Base-by-base conservation (phyloP, 2,888 invertebrate genomes). In the Epinotia demarniana region DNA sequence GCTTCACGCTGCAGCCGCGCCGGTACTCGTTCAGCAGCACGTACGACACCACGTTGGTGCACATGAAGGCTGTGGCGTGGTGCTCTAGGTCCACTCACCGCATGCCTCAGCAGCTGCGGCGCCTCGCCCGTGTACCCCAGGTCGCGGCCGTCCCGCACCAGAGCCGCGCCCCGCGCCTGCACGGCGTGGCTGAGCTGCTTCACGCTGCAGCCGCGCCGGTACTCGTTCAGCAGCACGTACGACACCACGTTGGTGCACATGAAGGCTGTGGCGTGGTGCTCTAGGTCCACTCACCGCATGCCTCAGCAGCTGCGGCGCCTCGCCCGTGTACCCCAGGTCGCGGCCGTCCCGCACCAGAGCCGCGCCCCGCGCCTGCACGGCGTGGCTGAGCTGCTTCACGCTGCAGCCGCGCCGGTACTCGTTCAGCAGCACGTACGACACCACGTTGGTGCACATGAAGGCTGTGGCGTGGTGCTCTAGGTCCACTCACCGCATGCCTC, bases 161-260 rank as follows among this genome's bases (percentile, higher is more conserved):
- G 87, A 33, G 96, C 96, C 39, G 97, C 91, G 19, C 96, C 96
- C 43, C 94, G 88, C 12, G 78, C 78, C 3, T 73, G 80, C 70
- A 87, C 83, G 27, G 78, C 70, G 33, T 68, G 80, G 12, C 77
- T 79, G 23, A 89, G 84, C 13, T 79, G 76, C 16, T 62, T 12
- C 33, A 82, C 6, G 12, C 71, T 33, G 74, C 87, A 86, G 0
- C 99, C 98, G 76, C 95, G 88, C 33, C 99, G 95, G 84, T 95
- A 96, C 86, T 97, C 97, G 79, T 96, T 97, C 74, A 98, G 94
- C 58, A 99, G 89, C 76, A 99, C 94, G 92, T 98, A 99, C 33
- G 98, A 96, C 60, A 98, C 94, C 2, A 98, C 96, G 91, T 99
- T 98, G 0, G 99, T 99, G 69, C 98, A 97, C 98, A 99, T 99